A percentile compares a stretch with the other conserved stretches of the same genome.
phyloP scores from a whole-genome alignment of 1,140 invertebrate species.

The Pentalonia nigronervosa region DNA sequence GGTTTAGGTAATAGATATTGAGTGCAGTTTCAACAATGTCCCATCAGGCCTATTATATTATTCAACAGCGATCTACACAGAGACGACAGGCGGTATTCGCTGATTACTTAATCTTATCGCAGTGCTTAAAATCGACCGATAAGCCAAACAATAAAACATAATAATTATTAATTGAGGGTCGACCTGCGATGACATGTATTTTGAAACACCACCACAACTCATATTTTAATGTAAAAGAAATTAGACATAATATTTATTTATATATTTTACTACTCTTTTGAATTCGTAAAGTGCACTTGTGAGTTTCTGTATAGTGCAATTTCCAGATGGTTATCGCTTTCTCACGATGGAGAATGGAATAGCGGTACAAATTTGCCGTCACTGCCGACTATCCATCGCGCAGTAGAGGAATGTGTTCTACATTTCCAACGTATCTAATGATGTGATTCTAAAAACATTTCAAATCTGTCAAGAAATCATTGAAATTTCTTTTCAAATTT shows the following conservation, averaged over 20 bases:
- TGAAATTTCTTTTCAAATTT: background rate
- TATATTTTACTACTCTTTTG: background rate
- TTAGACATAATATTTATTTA: background rate
- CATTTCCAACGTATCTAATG: background rate
- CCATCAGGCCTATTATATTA: background rate
- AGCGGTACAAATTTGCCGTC: background rate
- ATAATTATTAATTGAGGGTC: background rate
- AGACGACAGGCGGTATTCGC: background rate
- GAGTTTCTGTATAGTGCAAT: background rate
- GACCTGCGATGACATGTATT: background rate
- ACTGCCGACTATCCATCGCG: background rate
- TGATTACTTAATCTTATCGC: background rate
- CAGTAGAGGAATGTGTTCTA: background rate
- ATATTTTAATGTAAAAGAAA: background rate
- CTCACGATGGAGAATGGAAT: background rate
- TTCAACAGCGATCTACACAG: background rate
- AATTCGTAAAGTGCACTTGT: background rate
- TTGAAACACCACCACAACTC: background rate
- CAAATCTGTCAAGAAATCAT: background rate
- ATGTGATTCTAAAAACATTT: background rate
- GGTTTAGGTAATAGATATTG: background rate
- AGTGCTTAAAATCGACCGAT: background rate
- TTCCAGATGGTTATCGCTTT: background rate
- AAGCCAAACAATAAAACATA: background rate
- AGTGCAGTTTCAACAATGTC: background rate